Conservation (phyloP, 1,140 invertebrate species). For the Neotoxoptera formosana region DNA sequence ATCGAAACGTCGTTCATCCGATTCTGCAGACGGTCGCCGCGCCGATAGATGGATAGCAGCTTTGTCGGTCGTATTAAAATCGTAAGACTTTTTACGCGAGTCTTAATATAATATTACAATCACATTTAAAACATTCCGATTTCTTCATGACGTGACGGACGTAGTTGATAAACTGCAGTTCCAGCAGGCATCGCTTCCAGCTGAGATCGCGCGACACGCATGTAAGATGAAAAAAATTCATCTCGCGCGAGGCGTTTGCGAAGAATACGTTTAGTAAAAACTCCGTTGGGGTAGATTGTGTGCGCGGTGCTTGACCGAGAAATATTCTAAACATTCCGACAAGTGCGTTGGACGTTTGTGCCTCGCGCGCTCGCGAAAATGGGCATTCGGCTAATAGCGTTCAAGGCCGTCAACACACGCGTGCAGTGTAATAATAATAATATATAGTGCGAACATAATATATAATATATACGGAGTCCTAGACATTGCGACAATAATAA, state of each 20-base stretch:
- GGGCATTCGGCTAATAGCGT: constrained; percentile 17
- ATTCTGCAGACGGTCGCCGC: not conserved
- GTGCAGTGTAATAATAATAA: not conserved
- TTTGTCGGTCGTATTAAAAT: not conserved
- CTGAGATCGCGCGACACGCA: not conserved
- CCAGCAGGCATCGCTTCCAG: not conserved
- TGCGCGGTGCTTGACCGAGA: not conserved
- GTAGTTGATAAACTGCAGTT: too few relatives aligned
- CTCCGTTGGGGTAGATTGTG: not conserved
- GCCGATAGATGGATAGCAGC: not conserved
- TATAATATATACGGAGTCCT: not conserved
- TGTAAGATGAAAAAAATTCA: not conserved
- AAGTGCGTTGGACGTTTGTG: not conserved
- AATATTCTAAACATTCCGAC: constrained; percentile 1
- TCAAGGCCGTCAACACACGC: constrained; percentile 41
- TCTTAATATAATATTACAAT: not conserved
- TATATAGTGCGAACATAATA: not conserved
- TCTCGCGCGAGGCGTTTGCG: not conserved
- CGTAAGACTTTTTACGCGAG: not conserved
- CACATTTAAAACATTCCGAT: not conserved
- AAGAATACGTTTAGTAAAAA: not conserved
- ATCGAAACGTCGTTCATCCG: not conserved
- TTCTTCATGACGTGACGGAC: not conserved
- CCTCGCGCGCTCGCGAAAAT: constrained; percentile 1
- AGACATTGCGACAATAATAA: constrained; percentile 47